phyloP scores from a whole-genome alignment of 30 jellyfish, hydroid and myxozoan species.

The Rhopilema esculentum region DNA sequence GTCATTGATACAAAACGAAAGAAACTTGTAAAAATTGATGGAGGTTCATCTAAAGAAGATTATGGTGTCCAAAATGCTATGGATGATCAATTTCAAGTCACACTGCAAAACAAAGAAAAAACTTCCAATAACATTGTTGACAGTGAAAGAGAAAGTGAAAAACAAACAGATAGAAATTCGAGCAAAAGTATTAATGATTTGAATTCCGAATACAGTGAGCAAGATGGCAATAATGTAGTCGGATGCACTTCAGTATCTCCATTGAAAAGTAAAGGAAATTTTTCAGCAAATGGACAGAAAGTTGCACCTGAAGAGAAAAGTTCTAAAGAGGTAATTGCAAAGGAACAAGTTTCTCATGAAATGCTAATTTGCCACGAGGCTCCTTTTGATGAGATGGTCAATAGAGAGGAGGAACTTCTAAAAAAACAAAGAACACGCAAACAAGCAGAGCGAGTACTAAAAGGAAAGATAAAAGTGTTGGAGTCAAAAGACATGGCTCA shows the following conservation, averaged over 20 bases:
- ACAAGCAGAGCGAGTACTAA: conserved; percentile 43
- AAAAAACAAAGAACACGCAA: background rate
- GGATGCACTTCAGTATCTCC: background rate
- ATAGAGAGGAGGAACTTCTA: background rate
- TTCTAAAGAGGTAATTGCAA: background rate
- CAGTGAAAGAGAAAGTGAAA: background rate
- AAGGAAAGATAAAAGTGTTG: conserved; percentile 46
- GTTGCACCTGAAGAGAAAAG: background rate
- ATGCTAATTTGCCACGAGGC: conserved; percentile 16
- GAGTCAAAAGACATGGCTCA: background rate
- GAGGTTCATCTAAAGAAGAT: background rate
- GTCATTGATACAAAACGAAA: background rate
- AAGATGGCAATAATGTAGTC: background rate
- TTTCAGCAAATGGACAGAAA: background rate
- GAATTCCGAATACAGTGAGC: background rate
- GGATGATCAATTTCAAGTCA: background rate
- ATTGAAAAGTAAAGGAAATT: background rate
- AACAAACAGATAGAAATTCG: background rate
- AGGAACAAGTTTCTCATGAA: background rate
- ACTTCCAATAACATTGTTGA: background rate
- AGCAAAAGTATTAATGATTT: background rate
- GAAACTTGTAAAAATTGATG: background rate
- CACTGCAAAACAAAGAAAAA: background rate
- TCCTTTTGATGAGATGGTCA: background rate
- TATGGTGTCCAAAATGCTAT: background rate